Evolutionary conservation across 2,113 vertebrate genomes (phyloP).

Genomic region (Ivindomyrus marchei): DNA sequence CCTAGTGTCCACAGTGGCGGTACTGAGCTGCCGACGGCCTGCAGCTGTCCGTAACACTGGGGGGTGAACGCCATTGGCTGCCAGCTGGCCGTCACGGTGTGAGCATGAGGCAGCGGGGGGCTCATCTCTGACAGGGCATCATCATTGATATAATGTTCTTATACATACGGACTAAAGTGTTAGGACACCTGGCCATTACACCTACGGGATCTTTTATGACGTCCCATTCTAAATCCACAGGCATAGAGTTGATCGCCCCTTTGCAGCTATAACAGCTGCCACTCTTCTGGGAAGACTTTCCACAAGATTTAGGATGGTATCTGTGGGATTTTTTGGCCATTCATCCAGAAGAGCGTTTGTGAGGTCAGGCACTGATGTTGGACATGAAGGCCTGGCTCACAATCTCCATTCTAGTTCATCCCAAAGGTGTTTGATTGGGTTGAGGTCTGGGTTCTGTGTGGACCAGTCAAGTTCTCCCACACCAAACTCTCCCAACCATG

Average conservation of each 20-base stretch:
- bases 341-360: background rate
- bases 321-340: background rate
- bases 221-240: background rate
- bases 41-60: background rate
- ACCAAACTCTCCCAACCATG: background rate
- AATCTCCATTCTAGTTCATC: background rate
- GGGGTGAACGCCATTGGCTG: background rate
- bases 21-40: background rate
- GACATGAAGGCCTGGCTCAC: background rate
- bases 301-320: background rate
- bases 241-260: background rate
- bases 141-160: background rate
- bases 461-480: background rate
- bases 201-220: background rate
- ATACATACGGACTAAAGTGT: background rate
- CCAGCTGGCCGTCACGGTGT: background rate
- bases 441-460: background rate
- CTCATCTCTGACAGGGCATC: background rate
- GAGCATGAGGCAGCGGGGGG: background rate
- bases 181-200: background rate
- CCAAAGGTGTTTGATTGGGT: background rate
- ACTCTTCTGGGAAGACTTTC: background rate
- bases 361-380: background rate
- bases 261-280: background rate
- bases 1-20: background rate